phyloP scores from a whole-genome alignment of 1,140 invertebrate species.

The Calycopis cecrops region DNA sequence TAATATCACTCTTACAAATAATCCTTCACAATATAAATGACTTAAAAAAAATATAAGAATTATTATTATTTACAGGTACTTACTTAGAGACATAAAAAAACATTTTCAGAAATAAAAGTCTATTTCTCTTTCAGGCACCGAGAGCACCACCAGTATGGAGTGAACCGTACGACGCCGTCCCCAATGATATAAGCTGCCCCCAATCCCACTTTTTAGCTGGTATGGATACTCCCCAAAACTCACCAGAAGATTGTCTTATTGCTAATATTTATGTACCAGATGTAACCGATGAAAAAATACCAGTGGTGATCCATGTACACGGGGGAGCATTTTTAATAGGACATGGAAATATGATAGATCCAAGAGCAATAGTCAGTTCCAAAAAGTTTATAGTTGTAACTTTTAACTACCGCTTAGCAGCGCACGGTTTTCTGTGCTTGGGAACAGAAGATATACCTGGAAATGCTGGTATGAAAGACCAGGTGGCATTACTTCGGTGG shows the following conservation, averaged over 20 bases:
- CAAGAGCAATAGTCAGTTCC: constrained; percentile 13
- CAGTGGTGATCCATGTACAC: constrained; percentile 20
- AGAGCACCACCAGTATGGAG: too few relatives aligned
- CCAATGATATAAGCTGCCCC: too few relatives aligned
- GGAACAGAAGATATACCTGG: constrained; percentile 19
- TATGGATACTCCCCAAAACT: neutral
- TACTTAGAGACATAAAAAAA: too few relatives aligned
- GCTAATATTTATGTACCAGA: constrained; percentile 22
- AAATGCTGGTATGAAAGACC: constrained; percentile 24
- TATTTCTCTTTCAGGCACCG: too few relatives aligned
- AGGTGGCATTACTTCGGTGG: constrained; percentile 19
- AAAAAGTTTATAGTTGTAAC: constrained; percentile 16
- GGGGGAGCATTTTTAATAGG: constrained; percentile 15
- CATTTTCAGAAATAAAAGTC: too few relatives aligned
- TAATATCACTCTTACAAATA: too few relatives aligned
- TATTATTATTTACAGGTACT: too few relatives aligned
- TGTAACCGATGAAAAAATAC: constrained; percentile 12
- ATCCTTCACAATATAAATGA: too few relatives aligned
- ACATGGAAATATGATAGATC: constrained; percentile 11
- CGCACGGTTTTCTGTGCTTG: constrained; percentile 21
- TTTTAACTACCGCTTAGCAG: constrained; percentile 20
- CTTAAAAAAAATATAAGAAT: too few relatives aligned
- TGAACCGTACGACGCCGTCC: too few relatives aligned
- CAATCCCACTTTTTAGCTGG: too few relatives aligned
- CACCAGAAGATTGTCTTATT: constrained; percentile 17